These are phyloP conservation scores for Cliona cf. orientalis DNA, from an alignment of 37 sponge, comb jelly and placozoan genomes.

Conservation along the genomic window DNA sequence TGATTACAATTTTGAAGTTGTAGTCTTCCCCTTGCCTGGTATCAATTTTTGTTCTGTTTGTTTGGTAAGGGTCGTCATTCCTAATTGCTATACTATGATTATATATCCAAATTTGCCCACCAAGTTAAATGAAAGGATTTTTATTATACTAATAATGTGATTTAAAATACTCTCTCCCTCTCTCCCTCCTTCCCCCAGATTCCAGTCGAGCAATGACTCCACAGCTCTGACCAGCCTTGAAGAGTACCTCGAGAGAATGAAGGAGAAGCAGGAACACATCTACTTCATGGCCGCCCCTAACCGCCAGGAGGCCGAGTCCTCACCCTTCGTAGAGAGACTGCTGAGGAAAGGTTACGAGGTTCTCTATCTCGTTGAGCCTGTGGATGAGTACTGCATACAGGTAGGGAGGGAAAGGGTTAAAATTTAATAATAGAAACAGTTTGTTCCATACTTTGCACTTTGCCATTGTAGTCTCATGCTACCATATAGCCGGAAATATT, in stretches of 20 bases:
- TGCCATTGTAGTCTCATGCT: too few species aligned
- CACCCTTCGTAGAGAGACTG: constrained; percentile 97
- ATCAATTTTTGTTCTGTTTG: background rate
- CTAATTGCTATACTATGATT: too few species aligned
- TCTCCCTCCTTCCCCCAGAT: constrained; percentile 45
- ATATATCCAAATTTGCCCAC: too few species aligned
- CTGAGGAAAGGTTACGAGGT: constrained; percentile 96
- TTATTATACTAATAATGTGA: too few species aligned
- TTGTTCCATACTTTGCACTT: too few species aligned
- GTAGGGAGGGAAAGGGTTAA: background rate
- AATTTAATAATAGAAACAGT: too few species aligned
- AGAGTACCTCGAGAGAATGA: constrained; percentile 96
- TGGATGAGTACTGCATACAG: constrained; percentile 94
- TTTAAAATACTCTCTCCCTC: too few species aligned
- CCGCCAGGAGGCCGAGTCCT: constrained; percentile 77
- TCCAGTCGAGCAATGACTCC: constrained; percentile 86
- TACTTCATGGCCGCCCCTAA: constrained; percentile 92
- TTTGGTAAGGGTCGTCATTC: too few species aligned
- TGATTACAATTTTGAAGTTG: too few species aligned
- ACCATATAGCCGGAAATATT: too few species aligned
- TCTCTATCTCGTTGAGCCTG: constrained; percentile 91
- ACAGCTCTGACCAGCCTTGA: constrained; percentile 81
- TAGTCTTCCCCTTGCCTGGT: background rate
- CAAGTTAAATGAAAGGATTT: too few species aligned
- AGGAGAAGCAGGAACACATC: constrained; percentile 97